phyloP scores from a whole-genome alignment of 2,797 vertebrate species.

The Iguana delicatissima region DNA sequence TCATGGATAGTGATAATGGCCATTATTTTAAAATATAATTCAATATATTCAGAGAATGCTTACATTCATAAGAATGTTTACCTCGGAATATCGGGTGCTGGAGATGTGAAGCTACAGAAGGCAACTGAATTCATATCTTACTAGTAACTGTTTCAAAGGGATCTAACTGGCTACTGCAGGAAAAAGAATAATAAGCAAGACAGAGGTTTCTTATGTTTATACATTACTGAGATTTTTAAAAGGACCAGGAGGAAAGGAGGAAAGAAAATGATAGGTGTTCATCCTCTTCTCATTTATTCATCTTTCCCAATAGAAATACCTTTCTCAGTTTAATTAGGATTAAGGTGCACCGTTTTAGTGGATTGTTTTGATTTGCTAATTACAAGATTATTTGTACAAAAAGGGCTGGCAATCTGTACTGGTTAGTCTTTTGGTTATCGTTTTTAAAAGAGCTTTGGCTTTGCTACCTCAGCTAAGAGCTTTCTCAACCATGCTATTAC shows the following conservation, averaged over 20 bases:
- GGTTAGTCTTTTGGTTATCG: not conserved
- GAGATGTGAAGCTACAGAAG: not conserved
- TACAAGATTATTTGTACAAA: constrained; percentile 34
- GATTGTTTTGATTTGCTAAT: constrained; percentile 28
- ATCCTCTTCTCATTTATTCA: not conserved
- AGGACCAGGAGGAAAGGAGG: not conserved
- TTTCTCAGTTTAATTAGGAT: constrained; percentile 25
- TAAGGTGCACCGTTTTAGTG: constrained; percentile 26
- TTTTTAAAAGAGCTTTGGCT: not conserved
- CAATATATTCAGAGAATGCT: not conserved
- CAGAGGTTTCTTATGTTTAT: not conserved
- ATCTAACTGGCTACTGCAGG: not conserved
- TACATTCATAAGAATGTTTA: not conserved
- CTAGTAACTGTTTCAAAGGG: not conserved
- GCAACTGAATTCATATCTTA: not conserved
- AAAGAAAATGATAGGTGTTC: not conserved
- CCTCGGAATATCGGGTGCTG: not conserved
- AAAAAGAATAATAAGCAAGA: not conserved
- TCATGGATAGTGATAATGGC: too few species aligned
- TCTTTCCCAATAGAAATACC: not conserved
- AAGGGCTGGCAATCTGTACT: not conserved
- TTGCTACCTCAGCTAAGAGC: constrained; percentile 18
- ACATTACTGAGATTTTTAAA: not conserved
- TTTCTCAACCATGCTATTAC: constrained; percentile 19
- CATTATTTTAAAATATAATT: too few species aligned